Evolutionary conservation across 2,888 invertebrate species (phyloP).

Genomic region (Chymomyza caudatula): DNA sequence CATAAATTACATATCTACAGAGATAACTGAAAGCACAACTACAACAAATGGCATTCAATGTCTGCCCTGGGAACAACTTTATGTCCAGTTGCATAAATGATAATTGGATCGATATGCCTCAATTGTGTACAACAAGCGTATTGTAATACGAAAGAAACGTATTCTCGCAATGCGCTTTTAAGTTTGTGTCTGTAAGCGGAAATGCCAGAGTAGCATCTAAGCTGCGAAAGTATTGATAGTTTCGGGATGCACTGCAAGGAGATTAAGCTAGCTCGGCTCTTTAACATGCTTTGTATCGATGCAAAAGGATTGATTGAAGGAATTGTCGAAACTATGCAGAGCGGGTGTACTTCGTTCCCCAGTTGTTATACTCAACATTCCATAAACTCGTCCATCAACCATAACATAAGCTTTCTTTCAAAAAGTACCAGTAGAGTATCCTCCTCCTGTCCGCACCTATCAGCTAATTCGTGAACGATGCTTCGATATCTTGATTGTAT

Average conservation of each 20-base stretch:
- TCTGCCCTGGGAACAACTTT: neutral
- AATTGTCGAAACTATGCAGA: no score
- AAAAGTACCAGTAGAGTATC: no score
- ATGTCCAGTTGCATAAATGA: neutral
- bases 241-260: neutral
- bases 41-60: neutral
- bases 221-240: neutral
- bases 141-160: neutral
- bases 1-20: constrained; percentile 60
- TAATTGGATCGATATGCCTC: neutral
- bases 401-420: no score
- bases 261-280: neutral
- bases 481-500: no score
- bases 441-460: no score
- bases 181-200: neutral
- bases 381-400: no score
- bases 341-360: no score
- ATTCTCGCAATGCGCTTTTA: neutral
- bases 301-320: no score
- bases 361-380: no score
- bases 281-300: no score
- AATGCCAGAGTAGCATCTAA: neutral
- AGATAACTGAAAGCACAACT: constrained; percentile 4
- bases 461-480: no score
- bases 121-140: neutral